phyloP scores from a whole-genome alignment of 2,113 vertebrate species.

The Cephalophus harveyi region DNA sequence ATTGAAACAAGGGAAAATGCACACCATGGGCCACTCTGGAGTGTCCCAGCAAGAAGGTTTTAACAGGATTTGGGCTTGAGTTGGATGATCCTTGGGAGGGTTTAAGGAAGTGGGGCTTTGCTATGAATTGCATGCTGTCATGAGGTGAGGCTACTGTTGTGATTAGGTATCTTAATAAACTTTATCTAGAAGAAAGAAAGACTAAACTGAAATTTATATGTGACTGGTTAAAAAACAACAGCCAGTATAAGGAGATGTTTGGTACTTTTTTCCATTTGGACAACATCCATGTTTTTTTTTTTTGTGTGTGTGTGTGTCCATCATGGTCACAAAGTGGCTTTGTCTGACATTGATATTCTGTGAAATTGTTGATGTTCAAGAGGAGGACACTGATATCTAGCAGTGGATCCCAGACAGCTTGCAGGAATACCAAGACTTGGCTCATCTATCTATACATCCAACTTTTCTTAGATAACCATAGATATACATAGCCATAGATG shows the following conservation, averaged over 20 bases:
- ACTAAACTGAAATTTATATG: not conserved
- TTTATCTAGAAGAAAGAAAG: not conserved
- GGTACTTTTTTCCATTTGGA: not conserved
- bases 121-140: not conserved
- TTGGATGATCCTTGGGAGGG: not conserved
- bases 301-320: not conserved
- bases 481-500: not conserved
- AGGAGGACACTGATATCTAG: not conserved
- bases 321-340: not conserved
- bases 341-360: not conserved
- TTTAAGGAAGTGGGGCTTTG: not conserved
- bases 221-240: not conserved
- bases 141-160: not conserved
- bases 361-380: not conserved
- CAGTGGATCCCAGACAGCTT: not conserved
- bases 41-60: not conserved
- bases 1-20: not conserved
- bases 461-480: not conserved
- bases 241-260: not conserved
- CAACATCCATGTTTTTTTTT: not conserved
- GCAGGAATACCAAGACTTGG: not conserved
- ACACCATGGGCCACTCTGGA: accelerated
- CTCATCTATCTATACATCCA: not conserved
- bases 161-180: not conserved
- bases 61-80: not conserved